Base-by-base conservation (phyloP, 2,797 vertebrate genomes). In the Aythya fuligula region DNA sequence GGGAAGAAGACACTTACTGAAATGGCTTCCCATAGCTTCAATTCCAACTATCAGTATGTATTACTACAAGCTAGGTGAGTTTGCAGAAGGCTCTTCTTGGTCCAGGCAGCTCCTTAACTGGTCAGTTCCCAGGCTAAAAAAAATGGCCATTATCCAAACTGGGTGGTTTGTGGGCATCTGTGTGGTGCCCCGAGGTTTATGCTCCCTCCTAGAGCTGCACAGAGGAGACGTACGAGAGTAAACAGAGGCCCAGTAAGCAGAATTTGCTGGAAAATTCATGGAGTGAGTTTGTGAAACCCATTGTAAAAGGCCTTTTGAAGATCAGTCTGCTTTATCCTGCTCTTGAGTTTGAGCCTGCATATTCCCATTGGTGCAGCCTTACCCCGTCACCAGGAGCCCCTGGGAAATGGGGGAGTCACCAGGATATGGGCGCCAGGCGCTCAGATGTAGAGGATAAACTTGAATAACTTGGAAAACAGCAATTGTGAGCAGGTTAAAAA, bases 101-200 rank as follows among this genome's bases (percentile, higher is more conserved):
- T 22, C 43, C 49, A 11, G 47, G 6, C 4, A 1, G 85, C 90
- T 57, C 34, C 39, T 80, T 25, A 56, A 8, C 51, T 21, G 25
- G 13, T 24, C 45, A 34, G 79, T 67, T 67, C 28, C 20, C 20
- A 11, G 60, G 39, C 39, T 76, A 60, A 65, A 84, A 54, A 56
- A 56, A 84, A 72, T 9, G 34, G 58, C 38, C 27, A 2, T 81
- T 58, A 51, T 51, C 34, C 28, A n/a, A 61, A 75, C 41, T 21
- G 27, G 14, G n/a, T 16, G 5, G 5, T 8, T 19, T 66, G 85
- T 41, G 85, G 10, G 49, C n/a, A 53, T 45, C 43, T 89, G 36
- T 45, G 38, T 39, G 36, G 53, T 13, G 1, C 28, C 36, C 34
- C 0, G 0, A 64, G 76, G 36, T 11, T 4, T 2, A 0, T 41